These are phyloP conservation scores for Thripadectes ignobilis DNA, from an alignment of 2,797 vertebrate genomes.

Conservation along the genomic window DNA sequence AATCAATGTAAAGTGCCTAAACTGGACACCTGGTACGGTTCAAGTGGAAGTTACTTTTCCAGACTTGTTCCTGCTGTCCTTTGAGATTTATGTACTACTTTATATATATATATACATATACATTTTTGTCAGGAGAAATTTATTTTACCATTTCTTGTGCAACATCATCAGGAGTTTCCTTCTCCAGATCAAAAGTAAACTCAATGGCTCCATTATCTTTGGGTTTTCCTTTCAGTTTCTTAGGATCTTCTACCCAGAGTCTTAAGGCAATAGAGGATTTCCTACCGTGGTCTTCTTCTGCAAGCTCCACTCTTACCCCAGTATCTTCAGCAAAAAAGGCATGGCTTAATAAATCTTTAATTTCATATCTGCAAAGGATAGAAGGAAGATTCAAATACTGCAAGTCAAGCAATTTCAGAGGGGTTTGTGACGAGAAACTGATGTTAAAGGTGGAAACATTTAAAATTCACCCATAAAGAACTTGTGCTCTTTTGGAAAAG, in stretches of 20 bases:
- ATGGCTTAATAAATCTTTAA: slow-evolving; percentile 96
- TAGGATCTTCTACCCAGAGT: slow-evolving; percentile 98
- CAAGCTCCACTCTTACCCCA: slow-evolving; percentile 95
- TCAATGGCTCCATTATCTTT: slow-evolving; percentile 99
- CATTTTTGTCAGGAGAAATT: slow-evolving; percentile 26
- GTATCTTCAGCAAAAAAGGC: slow-evolving; percentile 99
- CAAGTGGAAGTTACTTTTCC: slow-evolving; percentile 8
- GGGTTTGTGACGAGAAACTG: background rate
- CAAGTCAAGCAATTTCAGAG: background rate
- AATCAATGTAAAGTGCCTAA: background rate
- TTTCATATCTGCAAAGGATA: slow-evolving; percentile 86
- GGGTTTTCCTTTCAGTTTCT: slow-evolving; percentile 97
- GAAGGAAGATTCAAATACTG: background rate
- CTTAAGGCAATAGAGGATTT: slow-evolving; percentile 95
- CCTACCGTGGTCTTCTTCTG: slow-evolving; percentile 95
- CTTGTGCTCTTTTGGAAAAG: background rate
- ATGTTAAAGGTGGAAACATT: background rate
- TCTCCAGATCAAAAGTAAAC: slow-evolving; percentile 95
- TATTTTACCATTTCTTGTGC: slow-evolving; percentile 96
- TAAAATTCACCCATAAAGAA: background rate
- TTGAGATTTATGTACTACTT: slow-evolving; percentile 20
- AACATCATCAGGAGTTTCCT: slow-evolving; percentile 93
- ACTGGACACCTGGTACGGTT: background rate
- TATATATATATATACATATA: background rate
- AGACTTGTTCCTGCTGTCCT: background rate